phyloP scores from a whole-genome alignment of 2,797 vertebrate genomes.

The Thripadectes ignobilis region DNA sequence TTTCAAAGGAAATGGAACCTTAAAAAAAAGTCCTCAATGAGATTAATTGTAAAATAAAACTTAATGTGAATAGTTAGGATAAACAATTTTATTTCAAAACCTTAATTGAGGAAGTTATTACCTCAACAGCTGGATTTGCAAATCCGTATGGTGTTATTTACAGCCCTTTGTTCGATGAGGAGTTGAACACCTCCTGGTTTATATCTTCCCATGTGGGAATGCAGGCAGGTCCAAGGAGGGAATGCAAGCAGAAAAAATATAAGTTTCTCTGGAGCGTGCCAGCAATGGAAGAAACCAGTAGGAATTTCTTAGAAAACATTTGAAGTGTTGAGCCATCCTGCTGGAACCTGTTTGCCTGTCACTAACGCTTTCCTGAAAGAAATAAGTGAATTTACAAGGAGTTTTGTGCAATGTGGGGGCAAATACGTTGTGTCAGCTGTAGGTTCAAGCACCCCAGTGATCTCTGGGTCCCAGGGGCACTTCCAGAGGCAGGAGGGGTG shows the following conservation, averaged over 20 bases:
- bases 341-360: slow-evolving; percentile 24
- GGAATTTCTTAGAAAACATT: slow-evolving; percentile 41
- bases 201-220: slow-evolving; percentile 18
- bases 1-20: not conserved
- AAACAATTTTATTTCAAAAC: slow-evolving; percentile 10
- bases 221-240: slow-evolving; percentile 11
- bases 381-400: not conserved
- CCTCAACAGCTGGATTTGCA: slow-evolving; percentile 25
- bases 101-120: not conserved
- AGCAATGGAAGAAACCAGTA: slow-evolving; percentile 16
- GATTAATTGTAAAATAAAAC: slow-evolving; percentile 18
- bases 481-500: slow-evolving; percentile 30
- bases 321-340: slow-evolving; percentile 4
- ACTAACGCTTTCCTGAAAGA: not conserved
- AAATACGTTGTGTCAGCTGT: not conserved
- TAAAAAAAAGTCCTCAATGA: not conserved
- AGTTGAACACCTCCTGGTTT: slow-evolving; percentile 43
- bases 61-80: not conserved
- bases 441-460: not conserved
- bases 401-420: not conserved
- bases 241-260: not conserved
- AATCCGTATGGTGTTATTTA: not conserved
- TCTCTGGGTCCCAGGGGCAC: slow-evolving; percentile 23
- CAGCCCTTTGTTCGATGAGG: not conserved
- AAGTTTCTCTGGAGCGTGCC: not conserved